Evolutionary conservation across 1,140 invertebrate species (phyloP), one percentile per base, ranked within the genome.

Genomic region (Lepidostoma basale): DNA sequence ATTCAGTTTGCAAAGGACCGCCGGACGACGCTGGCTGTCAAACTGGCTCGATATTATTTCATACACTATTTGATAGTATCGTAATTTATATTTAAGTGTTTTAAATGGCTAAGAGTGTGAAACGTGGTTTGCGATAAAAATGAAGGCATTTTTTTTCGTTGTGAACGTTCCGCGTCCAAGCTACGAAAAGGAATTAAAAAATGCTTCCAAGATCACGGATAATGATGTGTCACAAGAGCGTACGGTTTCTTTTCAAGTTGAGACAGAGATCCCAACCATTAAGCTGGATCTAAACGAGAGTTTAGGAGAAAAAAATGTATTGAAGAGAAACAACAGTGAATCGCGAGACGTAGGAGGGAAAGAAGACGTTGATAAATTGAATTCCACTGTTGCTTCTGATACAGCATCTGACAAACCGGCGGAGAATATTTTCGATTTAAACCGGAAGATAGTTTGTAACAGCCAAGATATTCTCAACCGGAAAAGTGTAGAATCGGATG

Each of bases 81-180:
- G n/a, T n/a, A n/a, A n/a, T n/a, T n/a, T n/a, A n/a, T n/a, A n/a
- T n/a, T n/a, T n/a, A n/a, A n/a, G n/a, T n/a, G n/a, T n/a, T n/a
- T n/a, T n/a, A n/a, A n/a, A n/a, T n/a, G n/a, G n/a, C n/a, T n/a
- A n/a, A n/a, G n/a, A n/a, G n/a, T n/a, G n/a, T n/a, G n/a, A n/a
- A n/a, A n/a, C n/a, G 45, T 25, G 45, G 26, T 64, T 30, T 14
- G 49, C 10, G 20, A 26, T 33, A 66, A 70, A 74, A 14, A 78
- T 78, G 77, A 67, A 74, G 5, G 76, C 75, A 3, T 73, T 76
- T 10, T 47, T 78, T 3, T 78, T 79, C 47, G 73, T 79, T 0
- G 73, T 79, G 5, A 75, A 68, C 26, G 69, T 79, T 0, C 77
- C 77, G 3, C 74, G 70, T 23, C 72, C 67, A 54, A 62, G 76